A percentile compares a stretch with the other conserved stretches of the same genome.
Evolutionary conservation across 2,888 invertebrate species (phyloP).

Genomic region (Philhelius pedissequus): DNA sequence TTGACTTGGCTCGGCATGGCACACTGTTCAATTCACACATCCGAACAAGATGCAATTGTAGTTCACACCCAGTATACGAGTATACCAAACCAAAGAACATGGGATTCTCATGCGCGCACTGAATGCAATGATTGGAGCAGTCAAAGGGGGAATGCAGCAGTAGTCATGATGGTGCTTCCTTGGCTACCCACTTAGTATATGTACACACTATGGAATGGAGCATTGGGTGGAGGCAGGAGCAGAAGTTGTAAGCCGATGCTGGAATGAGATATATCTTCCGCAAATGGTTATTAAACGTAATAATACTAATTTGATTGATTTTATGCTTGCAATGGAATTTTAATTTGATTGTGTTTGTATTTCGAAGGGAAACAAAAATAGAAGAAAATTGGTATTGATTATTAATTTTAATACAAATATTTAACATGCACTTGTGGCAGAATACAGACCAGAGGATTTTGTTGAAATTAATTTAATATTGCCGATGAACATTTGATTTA

Average conservation of each 20-base stretch:
- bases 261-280: conserved; percentile 65
- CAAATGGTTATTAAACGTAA: conserved; percentile 66
- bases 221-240: not conserved
- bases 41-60: conserved; percentile 49
- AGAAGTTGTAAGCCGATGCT: too few relatives aligned
- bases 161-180: conserved; percentile 6
- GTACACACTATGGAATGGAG: conserved; percentile 1
- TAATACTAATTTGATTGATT: conserved; percentile 68
- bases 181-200: conserved; percentile 37
- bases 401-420: conserved; percentile 42
- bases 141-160: not conserved
- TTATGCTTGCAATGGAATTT: conserved; percentile 65
- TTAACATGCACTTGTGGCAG: too few relatives aligned
- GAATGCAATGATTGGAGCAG: not conserved
- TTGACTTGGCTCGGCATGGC: conserved; percentile 66
- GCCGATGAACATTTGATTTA: too few relatives aligned
- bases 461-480: too few relatives aligned
- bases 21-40: conserved; percentile 50
- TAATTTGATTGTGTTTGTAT: conserved; percentile 29
- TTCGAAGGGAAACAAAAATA: not conserved
- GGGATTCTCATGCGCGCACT: conserved; percentile 29
- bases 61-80: conserved; percentile 64
- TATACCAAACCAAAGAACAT: conserved; percentile 3
- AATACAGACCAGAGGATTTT: too few relatives aligned
- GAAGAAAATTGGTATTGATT: conserved; percentile 22